Percentiles rank a stretch among this genome's conserved stretches.
Conservation (phyloP, 2,113 vertebrate genomes). For the Daboia siamensis region DNA sequence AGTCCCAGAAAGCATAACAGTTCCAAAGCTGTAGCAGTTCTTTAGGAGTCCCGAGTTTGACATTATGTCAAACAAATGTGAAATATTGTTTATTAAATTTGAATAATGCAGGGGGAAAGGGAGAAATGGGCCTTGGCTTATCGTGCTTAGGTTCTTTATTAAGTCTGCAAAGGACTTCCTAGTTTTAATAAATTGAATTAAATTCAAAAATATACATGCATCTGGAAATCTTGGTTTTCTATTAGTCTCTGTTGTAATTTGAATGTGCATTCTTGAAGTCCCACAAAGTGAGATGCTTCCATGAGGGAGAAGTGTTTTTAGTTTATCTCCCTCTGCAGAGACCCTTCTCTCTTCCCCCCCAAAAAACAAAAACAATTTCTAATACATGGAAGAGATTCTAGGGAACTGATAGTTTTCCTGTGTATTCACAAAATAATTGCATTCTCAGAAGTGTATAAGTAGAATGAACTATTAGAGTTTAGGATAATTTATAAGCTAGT, state of each 20-base stretch:
- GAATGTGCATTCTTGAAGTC: not conserved
- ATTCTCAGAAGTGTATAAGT: not conserved
- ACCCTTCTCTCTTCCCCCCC: not conserved
- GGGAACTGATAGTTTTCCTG: not conserved
- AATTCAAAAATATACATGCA: constrained; percentile 77
- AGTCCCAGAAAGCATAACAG: constrained; percentile 91
- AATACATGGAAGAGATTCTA: not conserved
- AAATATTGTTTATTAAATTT: constrained; percentile 93
- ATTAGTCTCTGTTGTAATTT: constrained; percentile 52
- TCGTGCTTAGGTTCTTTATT: constrained; percentile 67
- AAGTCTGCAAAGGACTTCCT: constrained; percentile 72
- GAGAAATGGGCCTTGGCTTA: constrained; percentile 78
- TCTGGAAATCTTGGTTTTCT: constrained; percentile 59
- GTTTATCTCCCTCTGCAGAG: not conserved
- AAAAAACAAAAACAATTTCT: not conserved
- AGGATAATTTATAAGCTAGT: not conserved
- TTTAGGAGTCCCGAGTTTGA: constrained; percentile 83
- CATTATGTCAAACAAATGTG: constrained; percentile 89
- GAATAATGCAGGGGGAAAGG: constrained; percentile 76
- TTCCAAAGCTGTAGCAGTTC: constrained; percentile 81
- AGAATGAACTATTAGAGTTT: not conserved
- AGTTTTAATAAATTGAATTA: constrained; percentile 77
- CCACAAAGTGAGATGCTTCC: not conserved
- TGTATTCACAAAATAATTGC: not conserved
- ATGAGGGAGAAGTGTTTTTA: constrained; percentile 5